Percentiles rank a stretch among this genome's conserved stretches.
Conservation (phyloP, 2,797 vertebrate genomes). For the Oophaga sylvatica region DNA sequence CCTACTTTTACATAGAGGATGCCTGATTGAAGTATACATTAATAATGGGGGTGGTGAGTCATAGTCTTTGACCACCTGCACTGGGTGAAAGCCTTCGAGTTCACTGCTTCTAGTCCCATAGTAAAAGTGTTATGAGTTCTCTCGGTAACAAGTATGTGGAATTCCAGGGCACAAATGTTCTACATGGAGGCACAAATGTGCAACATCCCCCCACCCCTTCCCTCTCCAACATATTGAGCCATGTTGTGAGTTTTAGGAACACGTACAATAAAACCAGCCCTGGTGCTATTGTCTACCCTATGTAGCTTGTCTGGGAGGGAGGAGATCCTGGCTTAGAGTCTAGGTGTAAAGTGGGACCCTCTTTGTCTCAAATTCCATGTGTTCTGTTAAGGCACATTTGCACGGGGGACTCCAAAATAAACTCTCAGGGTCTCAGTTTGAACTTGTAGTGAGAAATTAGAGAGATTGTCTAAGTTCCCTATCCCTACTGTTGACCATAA, state of each 20-base stretch:
- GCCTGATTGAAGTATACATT: background rate
- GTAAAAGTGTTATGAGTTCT: background rate
- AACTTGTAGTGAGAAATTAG: background rate
- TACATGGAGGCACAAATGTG: constrained; percentile 7
- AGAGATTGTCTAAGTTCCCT: background rate
- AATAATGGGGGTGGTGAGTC: background rate
- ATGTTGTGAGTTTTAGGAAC: constrained; percentile 34
- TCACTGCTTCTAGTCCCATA: background rate
- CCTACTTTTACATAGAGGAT: constrained; percentile 23
- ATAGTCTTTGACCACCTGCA: constrained; percentile 22
- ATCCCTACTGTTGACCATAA: too few relatives aligned
- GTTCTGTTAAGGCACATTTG: constrained; percentile 18
- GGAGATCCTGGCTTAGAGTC: constrained; percentile 39
- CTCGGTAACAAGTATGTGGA: background rate
- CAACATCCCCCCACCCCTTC: background rate
- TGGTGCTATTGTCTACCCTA: constrained; percentile 24
- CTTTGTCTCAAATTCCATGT: constrained; percentile 31
- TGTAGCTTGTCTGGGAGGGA: constrained; percentile 32
- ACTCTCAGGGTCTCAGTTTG: constrained; percentile 24
- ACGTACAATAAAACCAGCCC: constrained; percentile 33
- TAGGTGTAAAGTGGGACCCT: constrained; percentile 53
- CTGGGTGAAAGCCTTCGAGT: background rate
- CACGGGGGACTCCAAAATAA: constrained; percentile 1
- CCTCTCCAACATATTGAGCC: background rate
- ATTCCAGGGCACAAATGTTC: constrained; percentile 16